Evolutionary conservation across 2,113 vertebrate genomes (phyloP).

Genomic region (Fregetta grallaria): DNA sequence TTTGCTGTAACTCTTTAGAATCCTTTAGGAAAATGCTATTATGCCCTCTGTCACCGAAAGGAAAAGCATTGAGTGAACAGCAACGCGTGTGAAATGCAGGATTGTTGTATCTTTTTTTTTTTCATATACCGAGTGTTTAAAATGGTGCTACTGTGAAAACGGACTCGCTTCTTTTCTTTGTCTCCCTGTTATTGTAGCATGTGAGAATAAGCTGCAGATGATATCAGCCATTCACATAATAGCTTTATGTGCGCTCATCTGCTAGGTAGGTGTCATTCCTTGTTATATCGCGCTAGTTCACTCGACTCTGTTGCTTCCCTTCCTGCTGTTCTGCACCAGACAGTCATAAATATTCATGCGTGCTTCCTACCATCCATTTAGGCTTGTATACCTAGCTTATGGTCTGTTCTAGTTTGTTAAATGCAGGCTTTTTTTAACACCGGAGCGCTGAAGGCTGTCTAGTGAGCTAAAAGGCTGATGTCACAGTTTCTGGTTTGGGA

Average conservation of each 20-base stretch:
- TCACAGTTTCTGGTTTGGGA: background rate
- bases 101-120: background rate
- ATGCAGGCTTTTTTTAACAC: background rate
- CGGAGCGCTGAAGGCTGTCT: background rate
- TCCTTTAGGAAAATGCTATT: background rate
- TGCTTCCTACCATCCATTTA: background rate
- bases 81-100: accelerated
- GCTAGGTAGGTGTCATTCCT: constrained; percentile 29
- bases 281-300: constrained; percentile 1
- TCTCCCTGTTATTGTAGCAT: background rate
- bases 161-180: background rate
- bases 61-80: background rate
- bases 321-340: constrained; percentile 61
- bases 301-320: constrained; percentile 9
- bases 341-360: constrained; percentile 67
- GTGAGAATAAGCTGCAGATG: background rate
- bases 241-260: background rate
- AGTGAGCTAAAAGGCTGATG: constrained; percentile 16
- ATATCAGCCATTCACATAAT: background rate
- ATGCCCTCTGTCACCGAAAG: background rate
- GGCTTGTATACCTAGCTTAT: constrained; percentile 13
- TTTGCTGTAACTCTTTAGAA: background rate
- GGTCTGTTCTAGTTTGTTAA: background rate
- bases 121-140: background rate
- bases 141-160: background rate